A percentile compares a stretch with the other conserved stretches of the same genome.
These are phyloP conservation scores for Condylostylus longicornis DNA, from an alignment of 1,140 invertebrate genomes.

Conservation along the genomic window DNA sequence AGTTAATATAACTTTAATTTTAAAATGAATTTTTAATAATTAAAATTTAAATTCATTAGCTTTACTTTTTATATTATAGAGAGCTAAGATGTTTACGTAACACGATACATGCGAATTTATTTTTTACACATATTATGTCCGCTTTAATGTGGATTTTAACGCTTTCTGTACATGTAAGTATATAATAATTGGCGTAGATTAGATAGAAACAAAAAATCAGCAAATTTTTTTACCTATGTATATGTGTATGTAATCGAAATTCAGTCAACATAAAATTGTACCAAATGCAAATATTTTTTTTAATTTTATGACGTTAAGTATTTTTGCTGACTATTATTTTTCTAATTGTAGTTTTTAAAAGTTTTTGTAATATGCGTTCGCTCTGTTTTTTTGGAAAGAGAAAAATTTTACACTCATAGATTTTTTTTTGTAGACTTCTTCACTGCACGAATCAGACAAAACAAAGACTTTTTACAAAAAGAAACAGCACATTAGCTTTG, in stretches of 20 bases:
- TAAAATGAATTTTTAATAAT: background rate
- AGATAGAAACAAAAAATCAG: background rate
- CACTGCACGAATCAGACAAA: too few species aligned
- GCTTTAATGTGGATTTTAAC: slow-evolving; percentile 29
- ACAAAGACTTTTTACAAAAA: too few species aligned
- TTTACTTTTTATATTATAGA: slow-evolving; percentile 39
- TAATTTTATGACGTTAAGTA: background rate
- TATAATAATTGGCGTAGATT: background rate
- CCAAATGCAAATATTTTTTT: too few species aligned
- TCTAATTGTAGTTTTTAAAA: background rate
- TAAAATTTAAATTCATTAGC: background rate
- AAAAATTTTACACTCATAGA: too few species aligned
- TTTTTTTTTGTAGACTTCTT: too few species aligned
- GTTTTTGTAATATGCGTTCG: background rate
- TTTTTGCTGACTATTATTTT: background rate
- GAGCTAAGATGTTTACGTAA: slow-evolving; percentile 82
- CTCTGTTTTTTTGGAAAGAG: too few species aligned
- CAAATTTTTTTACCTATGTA: background rate
- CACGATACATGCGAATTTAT: slow-evolving; percentile 47
- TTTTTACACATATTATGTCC: slow-evolving; percentile 32
- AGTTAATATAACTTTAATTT: slow-evolving; percentile 13
- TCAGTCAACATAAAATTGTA: too few species aligned
- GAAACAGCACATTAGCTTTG: too few species aligned
- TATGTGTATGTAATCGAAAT: background rate
- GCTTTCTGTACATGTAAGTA: slow-evolving; percentile 26